Evolutionary conservation across 2,888 invertebrate genomes (phyloP).

Genomic region (Operophtera brumata): DNA sequence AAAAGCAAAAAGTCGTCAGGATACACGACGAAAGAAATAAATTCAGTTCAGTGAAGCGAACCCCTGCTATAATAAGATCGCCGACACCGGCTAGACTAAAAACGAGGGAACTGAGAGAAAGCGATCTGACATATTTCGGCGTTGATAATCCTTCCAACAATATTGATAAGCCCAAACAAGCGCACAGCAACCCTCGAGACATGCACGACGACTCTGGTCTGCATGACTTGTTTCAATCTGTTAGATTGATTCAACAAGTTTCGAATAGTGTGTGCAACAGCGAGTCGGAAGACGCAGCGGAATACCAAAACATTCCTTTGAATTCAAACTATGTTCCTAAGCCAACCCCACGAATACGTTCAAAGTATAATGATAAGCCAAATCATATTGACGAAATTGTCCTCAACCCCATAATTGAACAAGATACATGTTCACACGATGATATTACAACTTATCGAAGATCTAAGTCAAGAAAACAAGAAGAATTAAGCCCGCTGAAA

Average conservation of each 20-base stretch:
- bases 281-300: constrained; percentile 66
- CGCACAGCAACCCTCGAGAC: constrained; percentile 30
- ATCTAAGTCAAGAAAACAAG: constrained; percentile 50
- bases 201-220: constrained; percentile 39
- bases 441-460: constrained; percentile 42
- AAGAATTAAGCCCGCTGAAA: constrained; percentile 35
- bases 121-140: constrained; percentile 82
- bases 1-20: constrained; percentile 29
- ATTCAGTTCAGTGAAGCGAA: constrained; percentile 34
- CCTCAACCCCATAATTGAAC: constrained; percentile 61
- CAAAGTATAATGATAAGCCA: constrained; percentile 51
- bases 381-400: constrained; percentile 46
- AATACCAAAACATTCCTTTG: constrained; percentile 66
- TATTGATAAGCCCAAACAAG: constrained; percentile 29
- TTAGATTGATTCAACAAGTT: constrained; percentile 64
- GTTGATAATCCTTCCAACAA: constrained; percentile 40
- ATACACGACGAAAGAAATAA: constrained; percentile 29
- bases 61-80: constrained; percentile 48
- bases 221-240: constrained; percentile 66
- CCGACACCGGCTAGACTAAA: constrained; percentile 52
- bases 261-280: constrained; percentile 70
- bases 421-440: constrained; percentile 36
- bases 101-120: constrained; percentile 78
- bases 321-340: constrained; percentile 55
- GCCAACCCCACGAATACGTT: constrained; percentile 61